Evolutionary conservation across 2,113 vertebrate species (phyloP), one percentile per base, ranked within the genome.

Genomic region (Megaptera novaeangliae): DNA sequence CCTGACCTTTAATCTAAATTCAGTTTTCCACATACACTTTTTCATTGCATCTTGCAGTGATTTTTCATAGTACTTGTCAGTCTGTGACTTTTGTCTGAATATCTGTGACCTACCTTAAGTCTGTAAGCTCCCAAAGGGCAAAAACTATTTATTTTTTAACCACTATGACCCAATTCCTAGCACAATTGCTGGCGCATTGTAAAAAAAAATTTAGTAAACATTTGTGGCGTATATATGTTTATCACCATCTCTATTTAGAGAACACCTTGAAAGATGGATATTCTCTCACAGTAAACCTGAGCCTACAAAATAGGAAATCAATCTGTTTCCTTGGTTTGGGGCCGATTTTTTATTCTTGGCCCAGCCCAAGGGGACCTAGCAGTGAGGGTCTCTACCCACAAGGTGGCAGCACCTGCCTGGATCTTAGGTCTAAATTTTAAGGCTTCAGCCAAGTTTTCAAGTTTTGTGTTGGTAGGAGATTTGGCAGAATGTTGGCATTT

Each of bases 331-430:
- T 86, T 89, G 4, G 31, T 96, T 78, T 61, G 34, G 66, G 64
- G 9, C 66, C 25, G 57, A 31, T 52, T 83, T 83, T 86, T 75
- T 94, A 55, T 88, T 59, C 39, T 88, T 39, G 7, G 9, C 9
- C 29, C 44, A 78, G 31, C 34, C 44, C 4, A 29, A 95, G 46
- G 49, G 52, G 31, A 82, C 11, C 39, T 61, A 77, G 91, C 91
- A 96, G 20, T 93, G 80, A 71, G 68, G 57, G 83, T 14, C 66
- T 29, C n/a, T 59, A 0, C 5, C 83, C 96, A 94, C 75, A 75
- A 84, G 93, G 71, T 82, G 97, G 96, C 95, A 95, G 95, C 85
- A 72, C 74, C 31, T 96, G 74, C 81, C 36, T 77, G 31, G 39
- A 5, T 61, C 36, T 57, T 57, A 44, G 27, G 25, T 91, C 36